Evolutionary conservation across 2,888 invertebrate genomes (phyloP).

Genomic region (Parapristionchus giblindavisi): DNA sequence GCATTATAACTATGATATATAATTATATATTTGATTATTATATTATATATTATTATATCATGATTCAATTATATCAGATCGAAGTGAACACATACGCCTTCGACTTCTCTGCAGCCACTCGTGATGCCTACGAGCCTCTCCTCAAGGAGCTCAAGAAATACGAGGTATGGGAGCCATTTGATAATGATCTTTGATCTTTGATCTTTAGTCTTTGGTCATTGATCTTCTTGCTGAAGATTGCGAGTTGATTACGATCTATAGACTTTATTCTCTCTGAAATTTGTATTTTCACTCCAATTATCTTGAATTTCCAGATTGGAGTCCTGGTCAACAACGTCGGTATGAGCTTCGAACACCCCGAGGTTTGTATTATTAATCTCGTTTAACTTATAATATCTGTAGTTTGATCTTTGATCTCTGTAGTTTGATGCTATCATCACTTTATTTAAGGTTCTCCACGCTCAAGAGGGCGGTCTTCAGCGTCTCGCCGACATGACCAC

Average conservation of each 20-base stretch:
- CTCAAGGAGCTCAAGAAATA: slow-evolving; percentile 58
- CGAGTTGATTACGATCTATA: neutral
- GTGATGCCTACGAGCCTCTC: slow-evolving; percentile 59
- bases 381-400: neutral
- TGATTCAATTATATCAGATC: slow-evolving; percentile 40
- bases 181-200: neutral
- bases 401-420: slow-evolving; percentile 28
- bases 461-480: slow-evolving; percentile 60
- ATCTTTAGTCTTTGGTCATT: neutral
- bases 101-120: slow-evolving; percentile 48
- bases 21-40: neutral
- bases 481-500: slow-evolving; percentile 75
- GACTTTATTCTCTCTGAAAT: neutral
- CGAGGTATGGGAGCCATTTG: slow-evolving; percentile 49
- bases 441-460: slow-evolving; percentile 53
- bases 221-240: neutral
- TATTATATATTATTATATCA: neutral
- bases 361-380: slow-evolving; percentile 69
- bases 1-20: too few relatives aligned
- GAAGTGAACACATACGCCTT: slow-evolving; percentile 65
- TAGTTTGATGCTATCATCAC: neutral
- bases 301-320: slow-evolving; percentile 40
- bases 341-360: slow-evolving; percentile 84
- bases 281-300: slow-evolving; percentile 9
- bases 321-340: slow-evolving; percentile 87